phyloP scores from a whole-genome alignment of 2,113 vertebrate species.

The Bubo bubo region DNA sequence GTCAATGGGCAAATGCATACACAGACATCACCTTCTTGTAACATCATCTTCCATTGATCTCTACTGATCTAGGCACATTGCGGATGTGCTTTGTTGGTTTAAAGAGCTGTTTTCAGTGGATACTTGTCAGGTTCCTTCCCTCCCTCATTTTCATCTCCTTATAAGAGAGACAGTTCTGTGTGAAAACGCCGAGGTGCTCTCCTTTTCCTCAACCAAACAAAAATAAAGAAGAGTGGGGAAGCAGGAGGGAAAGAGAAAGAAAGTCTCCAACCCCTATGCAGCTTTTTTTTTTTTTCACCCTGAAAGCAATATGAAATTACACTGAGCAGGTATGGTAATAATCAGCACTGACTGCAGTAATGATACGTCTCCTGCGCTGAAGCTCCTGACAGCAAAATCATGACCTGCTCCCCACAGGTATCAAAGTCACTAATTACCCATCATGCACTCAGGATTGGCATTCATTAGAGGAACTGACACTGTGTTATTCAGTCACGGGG shows the following conservation, averaged over 20 bases:
- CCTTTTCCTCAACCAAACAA: background rate
- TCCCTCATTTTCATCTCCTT: constrained; percentile 12
- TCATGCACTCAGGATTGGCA: background rate
- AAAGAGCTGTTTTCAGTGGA: constrained; percentile 32
- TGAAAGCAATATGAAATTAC: background rate
- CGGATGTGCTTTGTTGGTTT: constrained; percentile 18
- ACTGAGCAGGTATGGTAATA: constrained; percentile 9
- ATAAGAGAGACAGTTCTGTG: background rate
- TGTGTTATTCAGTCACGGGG: background rate
- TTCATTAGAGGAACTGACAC: constrained; percentile 51
- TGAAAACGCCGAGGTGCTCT: background rate
- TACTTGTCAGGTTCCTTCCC: constrained; percentile 24
- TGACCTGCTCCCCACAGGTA: constrained; percentile 68
- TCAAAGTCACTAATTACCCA: constrained; percentile 71
- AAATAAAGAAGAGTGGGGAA: background rate
- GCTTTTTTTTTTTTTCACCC: background rate
- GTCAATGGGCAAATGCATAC: background rate
- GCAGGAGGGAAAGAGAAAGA: background rate
- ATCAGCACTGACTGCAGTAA: constrained; percentile 52
- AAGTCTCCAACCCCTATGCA: background rate
- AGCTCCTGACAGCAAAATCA: constrained; percentile 67
- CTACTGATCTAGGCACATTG: background rate
- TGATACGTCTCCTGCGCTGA: constrained; percentile 43
- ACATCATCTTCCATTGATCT: constrained; percentile 51
- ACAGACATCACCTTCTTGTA: constrained; percentile 20